Percentiles rank a stretch among this genome's conserved stretches.
phyloP scores from a whole-genome alignment of 2,888 invertebrate species.

The Physocephala rufipes region DNA sequence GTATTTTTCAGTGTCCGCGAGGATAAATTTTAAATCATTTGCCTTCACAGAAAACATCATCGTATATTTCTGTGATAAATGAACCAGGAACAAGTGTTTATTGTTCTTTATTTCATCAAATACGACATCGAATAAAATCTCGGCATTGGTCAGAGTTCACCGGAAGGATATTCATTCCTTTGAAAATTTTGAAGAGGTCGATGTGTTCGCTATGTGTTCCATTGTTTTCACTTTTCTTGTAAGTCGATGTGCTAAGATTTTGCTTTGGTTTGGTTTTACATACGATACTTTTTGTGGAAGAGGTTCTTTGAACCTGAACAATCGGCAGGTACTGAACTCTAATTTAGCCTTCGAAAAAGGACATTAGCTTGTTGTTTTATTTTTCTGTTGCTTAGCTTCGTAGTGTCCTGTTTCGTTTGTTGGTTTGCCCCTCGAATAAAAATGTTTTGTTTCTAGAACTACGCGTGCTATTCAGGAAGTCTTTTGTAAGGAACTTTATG shows the following conservation, averaged over 20 bases:
- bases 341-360: too few species aligned
- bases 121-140: neutral
- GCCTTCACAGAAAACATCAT: too few species aligned
- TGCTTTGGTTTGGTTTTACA: neutral
- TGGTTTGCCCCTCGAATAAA: constrained; percentile 14
- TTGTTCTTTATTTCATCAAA: neutral
- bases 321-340: neutral
- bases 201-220: constrained; percentile 21
- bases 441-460: constrained; percentile 16
- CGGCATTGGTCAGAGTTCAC: neutral
- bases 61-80: too few species aligned
- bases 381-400: too few species aligned
- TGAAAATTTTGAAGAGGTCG: constrained; percentile 33
- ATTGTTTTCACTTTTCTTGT: constrained; percentile 39
- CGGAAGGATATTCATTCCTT: constrained; percentile 22
- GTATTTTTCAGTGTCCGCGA: too few species aligned
- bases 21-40: too few species aligned
- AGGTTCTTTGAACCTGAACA: neutral
- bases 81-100: neutral
- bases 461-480: constrained; percentile 44
- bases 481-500: constrained; percentile 33
- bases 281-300: neutral
- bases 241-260: constrained; percentile 3
- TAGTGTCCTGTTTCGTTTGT: neutral
- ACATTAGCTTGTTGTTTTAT: neutral